Evolutionary conservation across 2,888 invertebrate genomes (phyloP).

Genomic region (Harpalus rubripes): DNA sequence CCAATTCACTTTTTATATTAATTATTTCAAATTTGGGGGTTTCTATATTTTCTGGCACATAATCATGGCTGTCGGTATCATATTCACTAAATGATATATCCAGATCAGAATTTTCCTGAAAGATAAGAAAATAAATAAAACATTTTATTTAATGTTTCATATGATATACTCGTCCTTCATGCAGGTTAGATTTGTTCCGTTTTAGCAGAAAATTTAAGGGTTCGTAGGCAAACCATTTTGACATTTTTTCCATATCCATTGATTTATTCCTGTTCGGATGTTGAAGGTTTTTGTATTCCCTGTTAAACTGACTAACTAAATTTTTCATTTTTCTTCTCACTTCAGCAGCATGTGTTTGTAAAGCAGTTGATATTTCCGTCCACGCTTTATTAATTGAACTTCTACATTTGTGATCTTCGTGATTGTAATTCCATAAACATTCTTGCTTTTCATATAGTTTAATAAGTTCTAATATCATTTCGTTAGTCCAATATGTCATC

Average conservation of each 20-base stretch:
- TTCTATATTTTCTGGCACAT: background rate
- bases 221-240: background rate
- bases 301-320: background rate
- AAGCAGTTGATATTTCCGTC: background rate
- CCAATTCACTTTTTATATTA: background rate
- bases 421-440: slow-evolving; percentile 3
- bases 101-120: background rate
- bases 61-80: background rate
- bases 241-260: background rate
- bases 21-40: background rate
- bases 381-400: background rate
- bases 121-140: background rate
- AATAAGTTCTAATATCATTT: background rate
- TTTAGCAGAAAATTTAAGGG: background rate
- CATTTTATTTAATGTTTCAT: background rate
- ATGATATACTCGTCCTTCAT: background rate
- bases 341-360: background rate
- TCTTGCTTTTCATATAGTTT: background rate
- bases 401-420: background rate
- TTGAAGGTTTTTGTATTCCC: background rate
- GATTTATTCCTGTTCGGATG: background rate
- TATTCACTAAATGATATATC: background rate
- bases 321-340: background rate
- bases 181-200: background rate
- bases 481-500: background rate